Conservation (phyloP, 2,113 vertebrate genomes). For the Cebidichthys violaceus region DNA sequence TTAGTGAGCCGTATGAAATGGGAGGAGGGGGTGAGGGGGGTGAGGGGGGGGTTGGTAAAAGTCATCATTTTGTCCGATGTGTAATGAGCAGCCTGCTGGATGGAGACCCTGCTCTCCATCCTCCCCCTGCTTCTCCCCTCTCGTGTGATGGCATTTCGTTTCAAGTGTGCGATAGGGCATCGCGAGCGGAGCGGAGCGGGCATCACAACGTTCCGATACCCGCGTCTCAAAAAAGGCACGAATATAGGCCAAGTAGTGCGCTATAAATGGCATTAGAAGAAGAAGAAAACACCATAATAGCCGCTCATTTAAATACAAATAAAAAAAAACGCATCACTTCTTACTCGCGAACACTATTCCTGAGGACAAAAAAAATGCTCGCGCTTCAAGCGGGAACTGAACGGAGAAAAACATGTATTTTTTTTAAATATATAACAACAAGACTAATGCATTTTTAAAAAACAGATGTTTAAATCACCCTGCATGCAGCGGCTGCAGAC, state of each 20-base stretch:
- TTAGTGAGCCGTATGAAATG: conserved; percentile 59
- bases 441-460: conserved; percentile 31
- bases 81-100: conserved; percentile 62
- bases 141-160: conserved; percentile 78
- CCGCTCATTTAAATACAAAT: not conserved
- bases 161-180: conserved; percentile 67
- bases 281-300: conserved; percentile 9
- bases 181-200: conserved; percentile 57
- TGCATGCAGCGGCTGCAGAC: not conserved
- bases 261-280: conserved; percentile 31
- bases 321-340: conserved; percentile 51
- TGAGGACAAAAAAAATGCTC: no score
- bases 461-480: conserved; percentile 15
- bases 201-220: conserved; percentile 37
- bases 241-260: conserved; percentile 62
- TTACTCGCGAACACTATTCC: conserved; percentile 27
- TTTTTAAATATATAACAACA: conserved; percentile 18
- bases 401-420: not conserved
- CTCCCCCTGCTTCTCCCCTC: conserved; percentile 58
- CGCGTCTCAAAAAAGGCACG: conserved; percentile 35
- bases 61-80: conserved; percentile 59
- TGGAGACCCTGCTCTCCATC: conserved; percentile 67
- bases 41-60: conserved; percentile 17
- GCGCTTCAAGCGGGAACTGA: conserved; percentile 49
- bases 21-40: conserved; percentile 26